Evolutionary conservation across 2,888 invertebrate genomes (phyloP).

Genomic region (Metallyticus violacea): DNA sequence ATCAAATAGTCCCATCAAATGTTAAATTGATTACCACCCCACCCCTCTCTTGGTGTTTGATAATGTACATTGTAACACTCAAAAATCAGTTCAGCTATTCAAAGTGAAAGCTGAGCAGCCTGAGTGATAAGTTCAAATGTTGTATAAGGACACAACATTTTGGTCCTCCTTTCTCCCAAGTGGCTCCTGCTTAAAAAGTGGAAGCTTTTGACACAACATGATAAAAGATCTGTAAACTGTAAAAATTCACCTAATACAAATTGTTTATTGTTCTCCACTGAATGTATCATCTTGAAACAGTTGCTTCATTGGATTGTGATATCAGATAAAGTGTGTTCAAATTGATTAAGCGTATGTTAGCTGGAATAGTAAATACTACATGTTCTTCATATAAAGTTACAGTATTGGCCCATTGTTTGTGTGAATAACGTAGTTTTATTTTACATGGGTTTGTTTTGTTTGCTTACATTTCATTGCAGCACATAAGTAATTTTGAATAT

Average conservation of each 20-base stretch:
- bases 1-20: not conserved
- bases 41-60: slow-evolving; percentile 13
- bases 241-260: slow-evolving; percentile 17
- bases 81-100: no score
- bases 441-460: not conserved
- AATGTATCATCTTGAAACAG: slow-evolving; percentile 21
- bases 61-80: slow-evolving; percentile 19
- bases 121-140: not conserved
- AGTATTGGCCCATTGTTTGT: not conserved
- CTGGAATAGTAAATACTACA: not conserved
- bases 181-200: not conserved
- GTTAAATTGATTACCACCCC: not conserved
- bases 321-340: slow-evolving; percentile 10
- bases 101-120: not conserved
- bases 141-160: no score
- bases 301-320: slow-evolving; percentile 26
- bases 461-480: not conserved
- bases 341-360: not conserved
- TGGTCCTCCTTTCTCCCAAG: not conserved
- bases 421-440: not conserved
- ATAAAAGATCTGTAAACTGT: slow-evolving; percentile 29
- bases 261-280: slow-evolving; percentile 18
- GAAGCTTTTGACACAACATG: not conserved
- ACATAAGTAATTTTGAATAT: not conserved
- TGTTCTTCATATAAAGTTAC: not conserved